Base-by-base conservation (phyloP, 2,113 vertebrate genomes). In the Aplodontia rufa region DNA sequence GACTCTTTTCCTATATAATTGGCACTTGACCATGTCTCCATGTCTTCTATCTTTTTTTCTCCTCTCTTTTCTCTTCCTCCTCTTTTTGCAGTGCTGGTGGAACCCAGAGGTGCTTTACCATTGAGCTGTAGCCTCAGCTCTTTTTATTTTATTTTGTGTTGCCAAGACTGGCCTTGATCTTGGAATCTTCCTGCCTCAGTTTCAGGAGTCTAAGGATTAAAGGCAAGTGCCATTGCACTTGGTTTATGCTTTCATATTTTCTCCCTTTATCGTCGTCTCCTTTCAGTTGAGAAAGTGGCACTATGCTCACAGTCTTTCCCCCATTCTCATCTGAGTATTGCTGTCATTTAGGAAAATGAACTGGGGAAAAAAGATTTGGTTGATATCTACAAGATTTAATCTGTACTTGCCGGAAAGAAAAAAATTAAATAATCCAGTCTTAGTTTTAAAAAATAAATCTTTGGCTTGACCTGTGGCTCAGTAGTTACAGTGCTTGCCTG, bases 291-390 rank as follows among this genome's bases (percentile, higher is more conserved):
- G 51, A 75, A 69, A 90, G 26, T 92, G 55, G 32, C n/a, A 91
- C 28, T 68, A 78, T 40, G 49, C 45, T 75, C 11, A 91, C 19
- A 55, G 6, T 22, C n/a, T n/a, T n/a, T n/a, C n/a, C n/a, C n/a
- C n/a, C n/a, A n/a, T n/a, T n/a, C n/a, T n/a, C n/a, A n/a, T n/a
- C n/a, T n/a, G n/a, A 80, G 17, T 74, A 64, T 79, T 94, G 20
- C 28, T 84, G 19, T 86, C 55, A n/a, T 88, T 94, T 89, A 92
- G 72, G 68, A 58, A 81, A n/a, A n/a, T n/a, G n/a, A n/a, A n/a
- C n/a, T n/a, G n/a, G n/a, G n/a, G n/a, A n/a, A 66, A 72, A 71
- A 84, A 72, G 35, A 40, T 17, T 74, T 72, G 71, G 32, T 74
- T 72, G 71, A 26, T 26, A 71, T 13, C 3, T 62, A 62, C 9